Evolutionary conservation across 1,140 invertebrate genomes (phyloP).

Genomic region (Delia radicum): DNA sequence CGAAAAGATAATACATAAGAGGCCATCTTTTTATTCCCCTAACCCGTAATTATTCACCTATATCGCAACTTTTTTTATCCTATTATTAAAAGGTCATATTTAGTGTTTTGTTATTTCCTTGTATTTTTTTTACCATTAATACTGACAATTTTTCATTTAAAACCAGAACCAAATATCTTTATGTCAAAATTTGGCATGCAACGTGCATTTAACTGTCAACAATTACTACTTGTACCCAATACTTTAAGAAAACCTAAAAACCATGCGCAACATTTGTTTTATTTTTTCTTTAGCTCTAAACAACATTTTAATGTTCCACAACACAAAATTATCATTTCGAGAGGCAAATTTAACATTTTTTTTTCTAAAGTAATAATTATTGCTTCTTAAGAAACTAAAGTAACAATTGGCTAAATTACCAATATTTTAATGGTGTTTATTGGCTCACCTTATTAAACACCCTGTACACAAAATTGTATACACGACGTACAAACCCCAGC

Average conservation of each 20-base stretch:
- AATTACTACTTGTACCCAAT: conserved; percentile 21
- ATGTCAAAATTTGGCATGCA: conserved; percentile 22
- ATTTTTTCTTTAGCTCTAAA: not conserved
- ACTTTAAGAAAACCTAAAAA: no score
- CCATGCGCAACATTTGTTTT: no score
- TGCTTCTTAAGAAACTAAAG: conserved; percentile 10
- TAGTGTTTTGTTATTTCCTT: no score
- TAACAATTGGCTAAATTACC: conserved; percentile 19
- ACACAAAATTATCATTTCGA: not conserved
- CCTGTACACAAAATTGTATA: not conserved
- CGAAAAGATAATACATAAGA: no score
- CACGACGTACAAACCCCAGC: not conserved
- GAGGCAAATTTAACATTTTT: conserved; percentile 13
- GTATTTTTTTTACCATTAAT: not conserved
- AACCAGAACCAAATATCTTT: conserved; percentile 18
- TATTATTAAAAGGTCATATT: conserved; percentile 14
- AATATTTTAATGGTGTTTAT: conserved; percentile 25
- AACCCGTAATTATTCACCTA: no score
- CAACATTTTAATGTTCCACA: not conserved
- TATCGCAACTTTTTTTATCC: no score
- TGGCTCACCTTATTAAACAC: conserved; percentile 24
- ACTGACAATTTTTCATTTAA: conserved; percentile 13
- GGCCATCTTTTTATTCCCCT: no score
- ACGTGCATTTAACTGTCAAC: conserved; percentile 22
- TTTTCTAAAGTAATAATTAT: not conserved